Evolutionary conservation across 2,797 vertebrate genomes (phyloP).

Genomic region (Eupleurogrammus muticus): DNA sequence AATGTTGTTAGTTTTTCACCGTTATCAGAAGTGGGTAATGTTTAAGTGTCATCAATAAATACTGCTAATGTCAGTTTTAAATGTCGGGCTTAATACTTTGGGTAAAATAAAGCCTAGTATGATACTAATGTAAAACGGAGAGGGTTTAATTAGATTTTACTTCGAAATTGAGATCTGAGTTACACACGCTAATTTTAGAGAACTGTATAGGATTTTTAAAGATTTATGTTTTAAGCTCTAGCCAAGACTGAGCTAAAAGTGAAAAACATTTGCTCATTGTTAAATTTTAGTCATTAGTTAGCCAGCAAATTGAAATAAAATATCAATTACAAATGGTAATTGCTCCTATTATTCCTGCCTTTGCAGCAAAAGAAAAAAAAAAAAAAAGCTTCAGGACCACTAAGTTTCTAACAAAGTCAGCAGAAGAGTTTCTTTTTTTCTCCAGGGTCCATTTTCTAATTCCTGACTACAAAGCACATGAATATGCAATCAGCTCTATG

Average conservation of each 20-base stretch:
- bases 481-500: conserved; percentile 12
- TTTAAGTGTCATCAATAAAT: conserved; percentile 1
- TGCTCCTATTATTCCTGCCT: not conserved
- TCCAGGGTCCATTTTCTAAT: conserved; percentile 1
- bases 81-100: not conserved
- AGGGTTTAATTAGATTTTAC: not conserved
- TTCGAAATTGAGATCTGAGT: not conserved
- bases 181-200: not conserved
- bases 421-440: no score
- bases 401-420: conserved; percentile 5
- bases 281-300: not conserved
- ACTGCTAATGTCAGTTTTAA: not conserved
- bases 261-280: not conserved
- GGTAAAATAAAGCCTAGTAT: not conserved
- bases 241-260: no score
- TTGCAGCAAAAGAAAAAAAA: no score
- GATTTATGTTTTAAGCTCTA: no score
- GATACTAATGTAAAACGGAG: not conserved
- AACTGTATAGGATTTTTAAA: no score
- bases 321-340: conserved; percentile 14
- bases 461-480: conserved; percentile 12
- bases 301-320: not conserved
- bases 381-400: conserved; percentile 5
- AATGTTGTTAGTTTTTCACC: not conserved
- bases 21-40: conserved; percentile 1